A percentile compares a stretch with the other conserved stretches of the same genome.
phyloP scores from a whole-genome alignment of 2,888 invertebrate genomes.

The Temnothorax ravouxi region DNA sequence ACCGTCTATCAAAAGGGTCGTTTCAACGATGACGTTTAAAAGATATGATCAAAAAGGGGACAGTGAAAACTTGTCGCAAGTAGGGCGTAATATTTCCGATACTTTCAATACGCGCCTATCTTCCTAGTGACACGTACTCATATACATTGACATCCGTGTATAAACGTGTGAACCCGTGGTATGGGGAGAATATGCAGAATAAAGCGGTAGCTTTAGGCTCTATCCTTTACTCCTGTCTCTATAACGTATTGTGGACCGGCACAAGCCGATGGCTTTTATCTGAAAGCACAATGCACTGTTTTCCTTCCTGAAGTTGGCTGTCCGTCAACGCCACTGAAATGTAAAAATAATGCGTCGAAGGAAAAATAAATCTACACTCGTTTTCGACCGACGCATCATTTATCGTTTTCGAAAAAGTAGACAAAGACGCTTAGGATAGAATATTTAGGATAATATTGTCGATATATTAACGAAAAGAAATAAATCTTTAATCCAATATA shows the following conservation, averaged over 20 bases:
- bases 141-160: background rate
- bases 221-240: conserved; percentile 48
- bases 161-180: background rate
- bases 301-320: conserved; percentile 67
- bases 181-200: conserved; percentile 36
- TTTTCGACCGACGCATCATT: background rate
- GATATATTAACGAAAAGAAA: background rate
- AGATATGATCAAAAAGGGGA: conserved; percentile 48
- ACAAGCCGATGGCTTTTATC: conserved; percentile 74
- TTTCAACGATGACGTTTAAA: conserved; percentile 60
- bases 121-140: conserved; percentile 52
- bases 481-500: background rate
- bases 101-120: conserved; percentile 75
- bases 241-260: conserved; percentile 61
- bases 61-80: conserved; percentile 73
- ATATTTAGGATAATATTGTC: background rate
- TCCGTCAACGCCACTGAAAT: conserved; percentile 49
- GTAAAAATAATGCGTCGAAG: conserved; percentile 18
- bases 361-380: background rate
- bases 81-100: conserved; percentile 82
- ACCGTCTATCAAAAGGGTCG: conserved; percentile 53
- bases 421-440: background rate
- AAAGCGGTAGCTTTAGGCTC: conserved; percentile 54
- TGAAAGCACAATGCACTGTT: conserved; percentile 73
- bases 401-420: background rate